These are phyloP conservation scores for Apistogramma diplotaenia DNA, from an alignment of 2,113 vertebrate genomes.

Conservation along the genomic window DNA sequence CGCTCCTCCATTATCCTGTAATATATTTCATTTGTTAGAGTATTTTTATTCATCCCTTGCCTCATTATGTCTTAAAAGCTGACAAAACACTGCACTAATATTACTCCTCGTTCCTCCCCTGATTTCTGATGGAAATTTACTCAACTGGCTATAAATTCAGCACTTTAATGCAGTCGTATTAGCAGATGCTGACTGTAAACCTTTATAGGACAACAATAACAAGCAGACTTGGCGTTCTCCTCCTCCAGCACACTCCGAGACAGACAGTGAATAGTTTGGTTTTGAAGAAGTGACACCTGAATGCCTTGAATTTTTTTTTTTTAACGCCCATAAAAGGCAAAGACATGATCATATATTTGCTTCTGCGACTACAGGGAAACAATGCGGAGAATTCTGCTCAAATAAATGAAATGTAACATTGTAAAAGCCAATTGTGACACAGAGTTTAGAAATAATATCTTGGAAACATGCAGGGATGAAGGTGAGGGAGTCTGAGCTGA, in stretches of 20 bases:
- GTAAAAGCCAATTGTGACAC: conserved; percentile 52
- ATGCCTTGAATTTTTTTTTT: no score
- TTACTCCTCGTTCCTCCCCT: neutral
- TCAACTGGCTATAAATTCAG: neutral
- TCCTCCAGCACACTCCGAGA: neutral
- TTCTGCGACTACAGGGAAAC: neutral
- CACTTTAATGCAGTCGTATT: neutral
- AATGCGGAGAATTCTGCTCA: conserved; percentile 1
- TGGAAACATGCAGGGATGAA: conserved; percentile 19
- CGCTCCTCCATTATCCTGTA: conserved; percentile 25
- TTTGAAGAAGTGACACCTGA: neutral
- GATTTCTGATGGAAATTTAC: neutral
- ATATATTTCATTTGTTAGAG: conserved; percentile 34
- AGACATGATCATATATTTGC: neutral
- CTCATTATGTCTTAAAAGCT: conserved; percentile 45
- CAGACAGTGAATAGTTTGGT: neutral
- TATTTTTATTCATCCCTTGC: conserved; percentile 16
- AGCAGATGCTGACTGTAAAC: neutral
- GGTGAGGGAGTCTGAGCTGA: conserved; percentile 42
- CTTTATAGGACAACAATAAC: neutral
- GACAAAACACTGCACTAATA: conserved; percentile 21
- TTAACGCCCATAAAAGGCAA: neutral
- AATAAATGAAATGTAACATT: conserved; percentile 40
- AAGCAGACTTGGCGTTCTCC: neutral
- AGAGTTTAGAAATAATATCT: conserved; percentile 40